Evolutionary conservation across 2,113 vertebrate species (phyloP).

Genomic region (Scytalopus superciliaris): DNA sequence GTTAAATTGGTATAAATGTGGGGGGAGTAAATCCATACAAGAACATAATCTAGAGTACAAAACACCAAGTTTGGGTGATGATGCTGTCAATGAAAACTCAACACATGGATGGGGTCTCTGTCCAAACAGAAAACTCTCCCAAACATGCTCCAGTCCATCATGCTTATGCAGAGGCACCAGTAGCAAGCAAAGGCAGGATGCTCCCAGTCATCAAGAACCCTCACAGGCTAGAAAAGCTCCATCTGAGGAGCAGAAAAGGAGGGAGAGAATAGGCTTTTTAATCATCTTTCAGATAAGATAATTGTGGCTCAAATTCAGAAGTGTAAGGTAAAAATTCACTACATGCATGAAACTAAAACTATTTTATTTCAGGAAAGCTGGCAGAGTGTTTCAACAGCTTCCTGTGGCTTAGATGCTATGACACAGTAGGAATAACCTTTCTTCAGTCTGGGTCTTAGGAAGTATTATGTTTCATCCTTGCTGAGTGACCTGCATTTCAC

Average conservation of each 20-base stretch:
- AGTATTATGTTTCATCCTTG: constrained; percentile 58
- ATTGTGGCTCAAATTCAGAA: constrained; percentile 48
- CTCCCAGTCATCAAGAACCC: background rate
- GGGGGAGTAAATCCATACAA: constrained; percentile 11
- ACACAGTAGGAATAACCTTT: constrained; percentile 58
- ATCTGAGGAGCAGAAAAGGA: background rate
- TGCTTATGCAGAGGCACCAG: background rate
- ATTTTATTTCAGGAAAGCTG: constrained; percentile 52
- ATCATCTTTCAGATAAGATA: constrained; percentile 32
- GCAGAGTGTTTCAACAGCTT: constrained; percentile 35
- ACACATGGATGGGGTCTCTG: background rate
- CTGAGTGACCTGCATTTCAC: constrained; percentile 37
- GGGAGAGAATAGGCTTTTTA: background rate
- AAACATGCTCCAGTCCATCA: background rate
- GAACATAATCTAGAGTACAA: background rate
- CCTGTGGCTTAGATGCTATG: constrained; percentile 51
- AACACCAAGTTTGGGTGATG: background rate
- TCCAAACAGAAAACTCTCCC: background rate
- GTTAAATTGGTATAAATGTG: background rate
- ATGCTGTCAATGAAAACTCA: background rate
- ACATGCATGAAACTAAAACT: constrained; percentile 34
- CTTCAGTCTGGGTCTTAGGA: constrained; percentile 49
- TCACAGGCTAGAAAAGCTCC: background rate
- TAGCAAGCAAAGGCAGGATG: background rate
- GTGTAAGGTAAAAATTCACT: constrained; percentile 49